Evolutionary conservation across 2,888 invertebrate genomes (phyloP).

Genomic region (Hemaris fuciformis): DNA sequence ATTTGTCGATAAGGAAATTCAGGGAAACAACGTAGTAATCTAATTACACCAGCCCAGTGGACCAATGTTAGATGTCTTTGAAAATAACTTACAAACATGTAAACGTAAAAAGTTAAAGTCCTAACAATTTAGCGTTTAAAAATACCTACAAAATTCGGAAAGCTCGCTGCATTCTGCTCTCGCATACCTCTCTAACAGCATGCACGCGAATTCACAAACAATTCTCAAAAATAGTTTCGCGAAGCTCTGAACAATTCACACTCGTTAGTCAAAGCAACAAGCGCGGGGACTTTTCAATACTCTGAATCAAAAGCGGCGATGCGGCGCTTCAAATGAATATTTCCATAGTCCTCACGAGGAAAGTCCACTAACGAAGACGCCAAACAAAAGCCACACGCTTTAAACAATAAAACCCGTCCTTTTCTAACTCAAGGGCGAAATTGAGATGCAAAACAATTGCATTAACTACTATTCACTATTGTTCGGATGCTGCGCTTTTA

Average conservation of each 20-base stretch:
- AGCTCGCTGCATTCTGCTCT: background rate
- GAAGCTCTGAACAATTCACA: background rate
- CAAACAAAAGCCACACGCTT: constrained; percentile 30
- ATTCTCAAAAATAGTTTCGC: background rate
- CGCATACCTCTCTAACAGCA: background rate
- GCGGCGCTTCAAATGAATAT: constrained; percentile 15
- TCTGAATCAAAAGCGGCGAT: constrained; percentile 12
- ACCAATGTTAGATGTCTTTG: too few species aligned
- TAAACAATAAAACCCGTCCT: constrained; percentile 36
- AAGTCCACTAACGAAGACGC: constrained; percentile 25
- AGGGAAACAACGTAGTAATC: too few species aligned
- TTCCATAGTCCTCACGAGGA: constrained; percentile 22
- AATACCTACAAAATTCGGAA: background rate
- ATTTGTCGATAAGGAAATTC: too few species aligned
- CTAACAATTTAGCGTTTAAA: background rate
- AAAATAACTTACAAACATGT: too few species aligned
- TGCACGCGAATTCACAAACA: background rate
- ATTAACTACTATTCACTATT: constrained; percentile 47
- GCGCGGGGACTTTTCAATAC: background rate
- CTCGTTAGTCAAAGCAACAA: constrained; percentile 9
- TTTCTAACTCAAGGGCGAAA: constrained; percentile 29
- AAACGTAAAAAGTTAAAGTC: too few species aligned
- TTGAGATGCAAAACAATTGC: constrained; percentile 35
- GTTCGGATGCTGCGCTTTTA: constrained; percentile 66
- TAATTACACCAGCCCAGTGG: too few species aligned